These are phyloP conservation scores for Colinus virginianus DNA, from an alignment of 2,113 vertebrate species.

Conservation along the genomic window DNA sequence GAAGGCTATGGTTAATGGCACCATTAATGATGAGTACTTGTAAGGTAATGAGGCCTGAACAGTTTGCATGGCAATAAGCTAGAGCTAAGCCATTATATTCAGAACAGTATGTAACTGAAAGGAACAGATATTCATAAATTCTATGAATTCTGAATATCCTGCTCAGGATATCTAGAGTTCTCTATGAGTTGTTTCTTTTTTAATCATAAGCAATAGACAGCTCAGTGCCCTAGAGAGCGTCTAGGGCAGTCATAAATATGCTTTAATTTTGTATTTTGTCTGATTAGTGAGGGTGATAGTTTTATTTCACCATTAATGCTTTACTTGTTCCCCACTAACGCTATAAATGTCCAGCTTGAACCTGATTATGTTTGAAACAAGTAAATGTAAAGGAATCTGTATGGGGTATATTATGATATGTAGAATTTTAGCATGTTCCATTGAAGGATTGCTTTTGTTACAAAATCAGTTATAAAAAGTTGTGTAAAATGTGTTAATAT, in stretches of 20 bases:
- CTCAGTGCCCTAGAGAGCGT: fast-evolving
- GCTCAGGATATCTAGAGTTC: background rate
- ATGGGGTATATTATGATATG: background rate
- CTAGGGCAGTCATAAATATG: background rate
- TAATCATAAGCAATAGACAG: background rate
- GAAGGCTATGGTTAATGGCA: background rate
- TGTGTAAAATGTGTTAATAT: background rate
- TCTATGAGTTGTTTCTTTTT: background rate
- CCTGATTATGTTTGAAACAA: background rate
- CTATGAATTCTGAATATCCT: background rate
- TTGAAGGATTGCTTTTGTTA: background rate
- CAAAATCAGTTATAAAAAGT: background rate
- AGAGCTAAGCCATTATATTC: background rate
- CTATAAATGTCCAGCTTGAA: background rate
- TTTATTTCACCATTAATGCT: background rate
- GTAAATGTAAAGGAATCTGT: background rate
- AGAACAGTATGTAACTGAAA: background rate
- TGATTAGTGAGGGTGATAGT: background rate
- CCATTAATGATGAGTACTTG: background rate
- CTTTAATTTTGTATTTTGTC: background rate
- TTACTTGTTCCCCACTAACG: background rate
- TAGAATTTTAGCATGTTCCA: background rate
- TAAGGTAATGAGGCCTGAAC: conserved; percentile 19
- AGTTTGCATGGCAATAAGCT: conserved; percentile 20
- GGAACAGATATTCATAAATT: conserved; percentile 24